phyloP scores from a whole-genome alignment of 2,888 invertebrate species.

The Pedicia rivosa region DNA sequence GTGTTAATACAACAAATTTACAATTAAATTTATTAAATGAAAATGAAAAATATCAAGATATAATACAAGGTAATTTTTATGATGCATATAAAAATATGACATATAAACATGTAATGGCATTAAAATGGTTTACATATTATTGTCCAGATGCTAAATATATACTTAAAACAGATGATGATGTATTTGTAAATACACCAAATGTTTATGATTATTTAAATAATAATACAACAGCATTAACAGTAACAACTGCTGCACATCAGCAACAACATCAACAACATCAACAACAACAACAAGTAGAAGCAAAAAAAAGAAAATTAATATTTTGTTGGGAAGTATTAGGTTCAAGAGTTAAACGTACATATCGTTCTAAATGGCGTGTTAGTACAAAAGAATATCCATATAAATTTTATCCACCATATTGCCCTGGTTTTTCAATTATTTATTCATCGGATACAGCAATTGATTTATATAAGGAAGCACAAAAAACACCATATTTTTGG shows the following conservation, averaged over 20 bases:
- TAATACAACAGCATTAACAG: slow-evolving; percentile 13
- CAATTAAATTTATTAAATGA: slow-evolving; percentile 33
- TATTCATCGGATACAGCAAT: slow-evolving; percentile 46
- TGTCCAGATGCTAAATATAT: slow-evolving; percentile 51
- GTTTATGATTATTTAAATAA: slow-evolving; percentile 35
- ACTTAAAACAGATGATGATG: slow-evolving; percentile 63
- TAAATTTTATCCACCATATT: slow-evolving; percentile 54
- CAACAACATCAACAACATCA: slow-evolving; percentile 5
- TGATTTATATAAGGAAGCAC: slow-evolving; percentile 40
- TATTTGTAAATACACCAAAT: slow-evolving; percentile 51
- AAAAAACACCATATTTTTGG: slow-evolving; percentile 56
- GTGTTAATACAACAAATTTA: slow-evolving; percentile 27
- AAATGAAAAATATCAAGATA: slow-evolving; percentile 40
- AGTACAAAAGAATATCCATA: slow-evolving; percentile 46
- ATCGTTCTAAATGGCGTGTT: slow-evolving; percentile 63
- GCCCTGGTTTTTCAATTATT: slow-evolving; percentile 54
- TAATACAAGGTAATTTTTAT: slow-evolving; percentile 59
- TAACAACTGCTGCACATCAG: slow-evolving; percentile 14
- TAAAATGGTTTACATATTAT: slow-evolving; percentile 59
- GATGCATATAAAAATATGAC: slow-evolving; percentile 72
- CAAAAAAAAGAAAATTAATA: slow-evolving; percentile 29
- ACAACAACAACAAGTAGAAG: too few relatives aligned
- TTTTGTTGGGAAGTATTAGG: slow-evolving; percentile 40
- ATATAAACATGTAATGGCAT: slow-evolving; percentile 67
- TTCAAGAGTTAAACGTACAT: slow-evolving; percentile 40